Evolutionary conservation across 64 coral and sea anemone species (phyloP).

Genomic region (Montipora efflorescens): DNA sequence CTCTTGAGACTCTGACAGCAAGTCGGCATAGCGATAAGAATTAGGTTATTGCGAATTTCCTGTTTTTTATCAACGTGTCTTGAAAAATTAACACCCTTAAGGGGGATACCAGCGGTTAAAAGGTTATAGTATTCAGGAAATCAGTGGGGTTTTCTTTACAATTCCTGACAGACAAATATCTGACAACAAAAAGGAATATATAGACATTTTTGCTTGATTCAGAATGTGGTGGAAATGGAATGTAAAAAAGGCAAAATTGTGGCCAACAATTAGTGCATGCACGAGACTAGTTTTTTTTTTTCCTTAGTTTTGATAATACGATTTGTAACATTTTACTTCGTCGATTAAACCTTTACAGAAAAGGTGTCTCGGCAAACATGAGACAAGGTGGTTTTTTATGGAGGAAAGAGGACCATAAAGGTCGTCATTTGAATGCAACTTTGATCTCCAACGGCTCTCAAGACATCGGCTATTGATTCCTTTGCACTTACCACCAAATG

Average conservation of each 20-base stretch:
- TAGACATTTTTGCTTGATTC: no score
- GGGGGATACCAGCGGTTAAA: neutral
- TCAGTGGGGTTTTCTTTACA: neutral
- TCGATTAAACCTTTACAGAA: neutral
- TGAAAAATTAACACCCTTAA: slow-evolving; percentile 3
- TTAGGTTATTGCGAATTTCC: slow-evolving; percentile 7
- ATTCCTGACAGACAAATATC: slow-evolving; percentile 16
- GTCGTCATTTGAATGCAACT: no score
- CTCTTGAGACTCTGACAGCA: slow-evolving; percentile 17
- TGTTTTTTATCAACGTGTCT: neutral
- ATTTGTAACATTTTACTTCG: neutral
- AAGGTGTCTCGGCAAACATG: no score
- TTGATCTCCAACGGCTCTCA: no score
- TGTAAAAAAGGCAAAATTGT: neutral
- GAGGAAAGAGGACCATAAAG: no score
- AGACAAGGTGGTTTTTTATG: no score
- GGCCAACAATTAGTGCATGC: neutral
- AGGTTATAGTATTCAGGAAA: neutral
- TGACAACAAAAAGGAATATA: neutral
- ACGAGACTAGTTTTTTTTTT: no score
- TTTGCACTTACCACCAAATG: slow-evolving; percentile 2
- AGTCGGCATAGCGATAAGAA: neutral
- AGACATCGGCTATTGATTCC: no score
- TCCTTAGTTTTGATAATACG: neutral
- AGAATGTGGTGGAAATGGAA: no score